A percentile compares a stretch with the other conserved stretches of the same genome.
Evolutionary conservation across 2,113 vertebrate genomes (phyloP).

Genomic region (Hipposideros armiger): DNA sequence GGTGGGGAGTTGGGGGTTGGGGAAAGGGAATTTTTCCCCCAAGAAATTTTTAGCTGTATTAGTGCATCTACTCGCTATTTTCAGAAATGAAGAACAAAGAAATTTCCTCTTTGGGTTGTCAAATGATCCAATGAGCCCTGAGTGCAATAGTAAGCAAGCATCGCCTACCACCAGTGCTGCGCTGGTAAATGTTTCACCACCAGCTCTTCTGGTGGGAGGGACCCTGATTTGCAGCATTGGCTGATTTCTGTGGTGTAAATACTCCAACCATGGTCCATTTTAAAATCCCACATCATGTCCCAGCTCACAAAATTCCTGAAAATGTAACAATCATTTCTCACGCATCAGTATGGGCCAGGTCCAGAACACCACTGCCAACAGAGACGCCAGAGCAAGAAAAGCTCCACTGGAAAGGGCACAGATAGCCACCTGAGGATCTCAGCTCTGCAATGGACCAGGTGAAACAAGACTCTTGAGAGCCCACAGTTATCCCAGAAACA

Average conservation of each 20-base stretch:
- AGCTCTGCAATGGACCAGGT: not conserved
- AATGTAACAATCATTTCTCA: not conserved
- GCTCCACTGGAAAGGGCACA: not conserved
- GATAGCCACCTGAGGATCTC: not conserved
- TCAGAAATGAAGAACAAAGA: constrained; percentile 54
- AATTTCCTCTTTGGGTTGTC: not conserved
- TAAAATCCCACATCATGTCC: not conserved
- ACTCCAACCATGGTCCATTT: not conserved
- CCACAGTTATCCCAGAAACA: not conserved
- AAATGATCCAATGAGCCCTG: not conserved
- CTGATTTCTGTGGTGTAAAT: constrained; percentile 6
- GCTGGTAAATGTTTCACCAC: not conserved
- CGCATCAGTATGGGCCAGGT: not conserved
- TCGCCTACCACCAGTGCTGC: not conserved
- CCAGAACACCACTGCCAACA: not conserved
- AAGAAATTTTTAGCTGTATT: constrained; percentile 58
- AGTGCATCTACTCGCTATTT: constrained; percentile 53
- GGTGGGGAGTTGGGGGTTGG: no score
- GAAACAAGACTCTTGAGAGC: not conserved
- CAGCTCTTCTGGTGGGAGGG: not conserved
- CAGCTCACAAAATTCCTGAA: constrained; percentile 39
- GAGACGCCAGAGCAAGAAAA: not conserved
- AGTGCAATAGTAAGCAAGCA: not conserved
- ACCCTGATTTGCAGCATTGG: not conserved
- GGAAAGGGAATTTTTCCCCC: not conserved